Evolutionary conservation across 2,888 invertebrate species (phyloP).

Genomic region (Pollenia griseotomentosa): DNA sequence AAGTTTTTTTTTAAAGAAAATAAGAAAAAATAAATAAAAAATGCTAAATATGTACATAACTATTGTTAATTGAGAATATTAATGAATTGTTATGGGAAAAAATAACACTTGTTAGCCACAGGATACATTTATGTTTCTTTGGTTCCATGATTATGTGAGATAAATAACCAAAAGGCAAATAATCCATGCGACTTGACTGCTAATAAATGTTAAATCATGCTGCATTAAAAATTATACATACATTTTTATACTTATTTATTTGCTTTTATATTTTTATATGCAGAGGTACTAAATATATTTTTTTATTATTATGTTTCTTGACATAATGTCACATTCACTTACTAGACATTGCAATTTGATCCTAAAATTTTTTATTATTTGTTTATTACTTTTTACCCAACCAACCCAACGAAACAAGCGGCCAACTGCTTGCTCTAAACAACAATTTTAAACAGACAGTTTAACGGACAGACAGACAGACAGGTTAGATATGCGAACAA

Average conservation of each 20-base stretch:
- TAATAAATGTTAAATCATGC: conserved; percentile 62
- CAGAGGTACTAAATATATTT: not conserved
- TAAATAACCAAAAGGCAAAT: conserved; percentile 61
- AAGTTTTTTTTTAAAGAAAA: conserved; percentile 1
- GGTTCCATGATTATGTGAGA: conserved; percentile 57
- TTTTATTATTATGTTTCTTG: conserved; percentile 36
- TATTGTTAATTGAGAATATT: conserved; percentile 62
- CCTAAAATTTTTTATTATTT: conserved; percentile 57
- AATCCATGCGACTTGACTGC: conserved; percentile 21
- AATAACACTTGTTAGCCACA: conserved; percentile 68
- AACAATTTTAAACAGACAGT: conserved; percentile 1
- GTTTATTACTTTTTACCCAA: conserved; percentile 43
- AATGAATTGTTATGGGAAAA: conserved; percentile 68
- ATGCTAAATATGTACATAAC: conserved; percentile 36
- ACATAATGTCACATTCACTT: conserved; percentile 68
- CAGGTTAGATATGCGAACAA: conserved; percentile 56
- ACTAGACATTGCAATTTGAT: conserved; percentile 42
- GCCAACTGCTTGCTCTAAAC: not conserved
- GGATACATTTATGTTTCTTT: conserved; percentile 58
- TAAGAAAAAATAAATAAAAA: not conserved
- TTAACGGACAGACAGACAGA: conserved; percentile 7
- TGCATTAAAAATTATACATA: conserved; percentile 35
- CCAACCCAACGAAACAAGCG: conserved; percentile 1
- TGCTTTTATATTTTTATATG: conserved; percentile 26
- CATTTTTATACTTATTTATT: conserved; percentile 14